phyloP scores from a whole-genome alignment of 2,888 invertebrate genomes.

The Theretra japonica region DNA sequence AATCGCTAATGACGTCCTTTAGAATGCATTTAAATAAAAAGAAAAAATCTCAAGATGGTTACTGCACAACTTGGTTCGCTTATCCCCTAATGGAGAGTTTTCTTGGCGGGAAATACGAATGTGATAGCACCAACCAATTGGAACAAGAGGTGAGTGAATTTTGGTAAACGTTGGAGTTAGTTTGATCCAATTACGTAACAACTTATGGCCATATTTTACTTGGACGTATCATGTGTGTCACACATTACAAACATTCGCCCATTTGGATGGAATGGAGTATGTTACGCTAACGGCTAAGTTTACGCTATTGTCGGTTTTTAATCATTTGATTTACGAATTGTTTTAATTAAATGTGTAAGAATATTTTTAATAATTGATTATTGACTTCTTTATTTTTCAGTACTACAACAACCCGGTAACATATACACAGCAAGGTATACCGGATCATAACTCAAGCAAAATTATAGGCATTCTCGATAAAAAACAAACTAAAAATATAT shows the following conservation, averaged over 20 bases:
- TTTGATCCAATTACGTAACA: conserved; percentile 51
- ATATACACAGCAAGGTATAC: conserved; percentile 45
- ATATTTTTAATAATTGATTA: not conserved
- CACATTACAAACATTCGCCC: conserved; percentile 24
- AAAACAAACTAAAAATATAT: conserved; percentile 31
- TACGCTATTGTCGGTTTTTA: not conserved
- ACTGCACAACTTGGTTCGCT: conserved; percentile 74
- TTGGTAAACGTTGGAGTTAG: conserved; percentile 46
- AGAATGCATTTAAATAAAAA: conserved; percentile 68
- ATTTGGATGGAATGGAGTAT: not conserved
- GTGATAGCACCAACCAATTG: conserved; percentile 64
- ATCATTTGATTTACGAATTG: not conserved
- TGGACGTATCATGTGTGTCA: conserved; percentile 29
- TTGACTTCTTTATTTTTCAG: conserved; percentile 37
- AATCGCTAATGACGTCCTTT: conserved; percentile 77
- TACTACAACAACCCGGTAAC: conserved; percentile 43
- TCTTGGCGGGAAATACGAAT: conserved; percentile 73
- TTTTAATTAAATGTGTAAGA: not conserved
- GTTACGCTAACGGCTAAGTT: too few relatives aligned
- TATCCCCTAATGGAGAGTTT: conserved; percentile 76
- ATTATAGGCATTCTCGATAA: conserved; percentile 41
- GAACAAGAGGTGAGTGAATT: conserved; percentile 62
- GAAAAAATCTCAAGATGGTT: conserved; percentile 51
- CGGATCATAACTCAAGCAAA: conserved; percentile 45
- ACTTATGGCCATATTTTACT: conserved; percentile 34